Evolutionary conservation across 2,888 invertebrate species (phyloP).

Genomic region (Syritta pipiens): DNA sequence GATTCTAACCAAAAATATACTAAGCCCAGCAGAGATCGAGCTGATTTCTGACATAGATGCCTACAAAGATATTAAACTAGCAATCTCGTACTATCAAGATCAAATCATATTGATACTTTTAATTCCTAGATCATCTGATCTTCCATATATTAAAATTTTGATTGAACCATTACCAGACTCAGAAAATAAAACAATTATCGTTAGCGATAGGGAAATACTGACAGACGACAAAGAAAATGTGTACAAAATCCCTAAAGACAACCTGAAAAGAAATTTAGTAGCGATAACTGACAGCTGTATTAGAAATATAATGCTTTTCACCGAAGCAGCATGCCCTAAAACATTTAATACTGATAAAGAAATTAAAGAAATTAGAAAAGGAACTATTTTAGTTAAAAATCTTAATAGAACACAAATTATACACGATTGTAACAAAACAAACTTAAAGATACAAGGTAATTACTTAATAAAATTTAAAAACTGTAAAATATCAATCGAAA

Average conservation of each 20-base stretch:
- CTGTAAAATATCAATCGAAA: background rate
- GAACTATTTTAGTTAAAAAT: background rate
- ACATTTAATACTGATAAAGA: background rate
- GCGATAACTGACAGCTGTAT: constrained; percentile 6
- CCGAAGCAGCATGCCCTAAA: constrained; percentile 4
- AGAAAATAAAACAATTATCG: background rate
- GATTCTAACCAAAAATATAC: constrained; percentile 33
- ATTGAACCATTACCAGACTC: constrained; percentile 7
- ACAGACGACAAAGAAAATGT: background rate
- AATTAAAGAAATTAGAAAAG: background rate
- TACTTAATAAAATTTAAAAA: background rate
- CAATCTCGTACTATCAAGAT: background rate
- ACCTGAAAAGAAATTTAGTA: background rate
- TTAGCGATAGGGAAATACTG: background rate
- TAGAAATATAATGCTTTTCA: constrained; percentile 2
- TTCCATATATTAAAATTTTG: too few relatives aligned
- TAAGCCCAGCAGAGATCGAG: constrained; percentile 13
- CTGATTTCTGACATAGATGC: constrained; percentile 4
- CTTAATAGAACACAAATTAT: background rate
- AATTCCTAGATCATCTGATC: constrained; percentile 6
- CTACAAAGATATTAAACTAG: constrained; percentile 1
- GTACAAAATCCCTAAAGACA: background rate
- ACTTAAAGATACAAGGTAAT: background rate
- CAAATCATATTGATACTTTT: constrained; percentile 31
- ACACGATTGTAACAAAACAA: background rate